phyloP scores from a whole-genome alignment of 2,888 invertebrate species.

The Drosophila pegasa region DNA sequence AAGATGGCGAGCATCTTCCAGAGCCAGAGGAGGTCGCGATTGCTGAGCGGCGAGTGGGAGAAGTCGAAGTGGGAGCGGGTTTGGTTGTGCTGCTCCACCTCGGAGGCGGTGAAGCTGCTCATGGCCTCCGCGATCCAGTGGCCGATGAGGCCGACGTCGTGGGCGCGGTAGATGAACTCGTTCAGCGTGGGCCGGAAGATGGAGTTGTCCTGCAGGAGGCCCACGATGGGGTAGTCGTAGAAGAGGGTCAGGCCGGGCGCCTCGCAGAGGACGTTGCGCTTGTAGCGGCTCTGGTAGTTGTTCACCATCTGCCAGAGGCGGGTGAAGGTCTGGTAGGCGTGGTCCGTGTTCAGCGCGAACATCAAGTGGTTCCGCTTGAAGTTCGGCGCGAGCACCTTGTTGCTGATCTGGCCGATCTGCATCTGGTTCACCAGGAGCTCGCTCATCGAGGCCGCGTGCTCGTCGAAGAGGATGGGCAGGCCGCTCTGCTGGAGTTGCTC shows the following conservation, averaged over 20 bases:
- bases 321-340: slow-evolving; percentile 4
- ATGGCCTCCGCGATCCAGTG: background rate
- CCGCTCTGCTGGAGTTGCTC: slow-evolving; percentile 31
- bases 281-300: background rate
- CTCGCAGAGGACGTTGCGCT: background rate
- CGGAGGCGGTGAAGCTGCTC: background rate
- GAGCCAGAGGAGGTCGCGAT: slow-evolving; percentile 13
- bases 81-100: background rate
- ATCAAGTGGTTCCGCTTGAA: background rate
- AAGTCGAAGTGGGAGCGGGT: background rate
- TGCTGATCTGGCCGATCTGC: background rate
- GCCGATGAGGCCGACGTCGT: background rate
- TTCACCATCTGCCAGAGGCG: background rate
- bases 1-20: slow-evolving; percentile 1
- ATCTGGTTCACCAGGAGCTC: background rate
- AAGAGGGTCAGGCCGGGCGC: slow-evolving; percentile 3
- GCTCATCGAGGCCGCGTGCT: background rate
- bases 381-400: background rate
- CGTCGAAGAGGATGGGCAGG: slow-evolving; percentile 4
- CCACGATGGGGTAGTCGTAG: background rate
- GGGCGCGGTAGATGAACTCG: slow-evolving; percentile 2
- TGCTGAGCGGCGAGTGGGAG: background rate
- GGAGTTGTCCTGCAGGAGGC: background rate
- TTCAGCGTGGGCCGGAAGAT: background rate
- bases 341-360: slow-evolving; percentile 2